Percentiles rank a stretch among this genome's conserved stretches.
These are phyloP conservation scores for Machimus rusticus DNA, from an alignment of 2,888 invertebrate species.

Conservation along the genomic window DNA sequence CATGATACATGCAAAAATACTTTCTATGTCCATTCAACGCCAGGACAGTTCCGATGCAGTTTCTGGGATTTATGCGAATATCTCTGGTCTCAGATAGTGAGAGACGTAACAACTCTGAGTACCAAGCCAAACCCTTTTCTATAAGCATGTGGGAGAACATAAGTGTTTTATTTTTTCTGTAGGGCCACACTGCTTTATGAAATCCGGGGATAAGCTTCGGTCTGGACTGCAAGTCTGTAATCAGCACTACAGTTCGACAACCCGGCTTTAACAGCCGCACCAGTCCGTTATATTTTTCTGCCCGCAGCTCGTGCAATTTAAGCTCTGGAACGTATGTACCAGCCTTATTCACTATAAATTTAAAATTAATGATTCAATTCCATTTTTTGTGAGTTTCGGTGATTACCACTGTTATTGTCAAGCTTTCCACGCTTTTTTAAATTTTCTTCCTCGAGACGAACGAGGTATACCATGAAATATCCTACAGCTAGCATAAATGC, in stretches of 20 bases:
- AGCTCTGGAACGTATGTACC: slow-evolving; percentile 68
- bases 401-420: slow-evolving; percentile 21
- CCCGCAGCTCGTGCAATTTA: slow-evolving; percentile 87
- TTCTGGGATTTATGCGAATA: slow-evolving; percentile 91
- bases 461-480: slow-evolving; percentile 85
- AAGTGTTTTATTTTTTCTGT: slow-evolving; percentile 94
- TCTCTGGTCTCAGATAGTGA: slow-evolving; percentile 84
- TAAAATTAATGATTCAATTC: slow-evolving; percentile 17
- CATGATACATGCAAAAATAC: slow-evolving; percentile 99
- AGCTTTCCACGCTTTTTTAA: slow-evolving; percentile 53
- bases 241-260: slow-evolving; percentile 88
- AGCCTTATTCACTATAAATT: slow-evolving; percentile 49
- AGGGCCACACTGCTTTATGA: slow-evolving; percentile 94
- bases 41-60: slow-evolving; percentile 96
- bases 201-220: slow-evolving; percentile 88
- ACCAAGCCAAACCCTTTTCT: slow-evolving; percentile 94
- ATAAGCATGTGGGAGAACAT: slow-evolving; percentile 93
- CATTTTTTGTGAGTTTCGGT: neutral
- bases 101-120: slow-evolving; percentile 85
- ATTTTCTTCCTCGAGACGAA: slow-evolving; percentile 64
- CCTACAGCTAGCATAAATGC: slow-evolving; percentile 80
- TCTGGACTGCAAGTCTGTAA: slow-evolving; percentile 89
- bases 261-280: slow-evolving; percentile 93
- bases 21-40: slow-evolving; percentile 95
- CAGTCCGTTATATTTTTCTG: slow-evolving; percentile 94